Evolutionary conservation across 30 jellyfish, hydroid and myxozoan genomes (phyloP).

Genomic region (Rhopilema esculentum): DNA sequence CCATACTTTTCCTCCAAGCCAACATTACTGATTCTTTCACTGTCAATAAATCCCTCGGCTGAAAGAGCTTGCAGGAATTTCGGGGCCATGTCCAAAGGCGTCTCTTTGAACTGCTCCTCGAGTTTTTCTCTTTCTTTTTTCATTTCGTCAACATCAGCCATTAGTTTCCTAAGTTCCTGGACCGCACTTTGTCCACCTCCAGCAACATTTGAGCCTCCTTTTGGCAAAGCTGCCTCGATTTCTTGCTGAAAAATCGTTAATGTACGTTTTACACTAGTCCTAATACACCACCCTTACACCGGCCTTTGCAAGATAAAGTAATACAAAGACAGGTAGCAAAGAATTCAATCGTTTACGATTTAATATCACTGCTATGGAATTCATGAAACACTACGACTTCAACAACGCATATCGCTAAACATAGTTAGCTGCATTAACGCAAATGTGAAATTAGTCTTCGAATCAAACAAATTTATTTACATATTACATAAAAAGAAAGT

Average conservation of each 20-base stretch:
- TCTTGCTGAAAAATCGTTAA: conserved; percentile 46
- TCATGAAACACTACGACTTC: too few relatives aligned
- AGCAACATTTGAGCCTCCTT: conserved; percentile 65
- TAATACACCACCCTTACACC: not conserved
- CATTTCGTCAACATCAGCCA: conserved; percentile 80
- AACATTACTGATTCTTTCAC: conserved; percentile 56
- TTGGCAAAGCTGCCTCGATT: conserved; percentile 79
- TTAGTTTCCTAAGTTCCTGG: conserved; percentile 62
- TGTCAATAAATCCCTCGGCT: conserved; percentile 79
- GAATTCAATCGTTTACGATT: too few relatives aligned
- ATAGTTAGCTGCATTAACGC: too few relatives aligned
- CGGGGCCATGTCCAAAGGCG: conserved; percentile 80
- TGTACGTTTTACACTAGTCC: not conserved
- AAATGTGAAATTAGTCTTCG: too few relatives aligned
- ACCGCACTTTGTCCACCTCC: conserved; percentile 74
- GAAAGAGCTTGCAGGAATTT: conserved; percentile 81
- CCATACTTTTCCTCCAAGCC: conserved; percentile 82
- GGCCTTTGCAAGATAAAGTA: too few relatives aligned
- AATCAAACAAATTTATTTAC: too few relatives aligned
- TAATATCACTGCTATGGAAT: too few relatives aligned
- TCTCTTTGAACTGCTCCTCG: conserved; percentile 84
- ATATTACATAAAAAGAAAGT: too few relatives aligned
- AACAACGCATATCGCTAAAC: too few relatives aligned
- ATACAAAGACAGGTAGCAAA: too few relatives aligned
- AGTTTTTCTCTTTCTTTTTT: conserved; percentile 72